Evolutionary conservation across 2,113 vertebrate species (phyloP).

Genomic region (Calypte anna): DNA sequence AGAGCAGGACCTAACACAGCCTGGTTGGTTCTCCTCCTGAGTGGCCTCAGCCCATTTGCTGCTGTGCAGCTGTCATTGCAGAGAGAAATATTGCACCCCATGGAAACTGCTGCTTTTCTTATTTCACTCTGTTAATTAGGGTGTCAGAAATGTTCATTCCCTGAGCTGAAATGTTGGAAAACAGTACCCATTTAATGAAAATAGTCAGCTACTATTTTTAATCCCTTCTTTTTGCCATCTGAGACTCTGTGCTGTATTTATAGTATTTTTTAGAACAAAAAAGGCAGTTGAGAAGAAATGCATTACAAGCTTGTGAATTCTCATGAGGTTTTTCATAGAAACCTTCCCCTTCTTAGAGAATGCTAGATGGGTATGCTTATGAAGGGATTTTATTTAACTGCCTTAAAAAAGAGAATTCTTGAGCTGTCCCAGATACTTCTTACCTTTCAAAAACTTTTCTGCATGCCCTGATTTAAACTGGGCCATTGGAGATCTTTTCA

Average conservation of each 20-base stretch:
- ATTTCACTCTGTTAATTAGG: neutral
- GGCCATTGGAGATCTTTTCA: neutral
- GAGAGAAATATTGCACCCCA: neutral
- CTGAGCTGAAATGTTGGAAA: neutral
- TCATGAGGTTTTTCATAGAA: neutral
- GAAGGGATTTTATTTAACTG: neutral
- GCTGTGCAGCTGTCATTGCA: neutral
- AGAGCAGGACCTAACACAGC: too few species aligned
- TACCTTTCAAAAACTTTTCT: neutral
- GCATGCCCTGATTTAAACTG: neutral
- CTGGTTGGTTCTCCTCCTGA: too few species aligned
- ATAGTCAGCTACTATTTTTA: neutral
- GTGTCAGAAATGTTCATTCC: neutral
- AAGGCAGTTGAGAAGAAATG: neutral
- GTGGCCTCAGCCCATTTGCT: neutral
- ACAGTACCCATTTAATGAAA: neutral
- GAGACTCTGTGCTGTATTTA: neutral
- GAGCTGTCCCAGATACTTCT: neutral
- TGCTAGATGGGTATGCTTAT: neutral
- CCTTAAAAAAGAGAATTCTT: neutral
- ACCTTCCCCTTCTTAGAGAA: neutral
- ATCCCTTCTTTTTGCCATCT: neutral
- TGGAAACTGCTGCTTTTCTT: neutral
- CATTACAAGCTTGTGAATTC: conserved; percentile 11
- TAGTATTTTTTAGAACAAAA: neutral